A percentile compares a stretch with the other conserved stretches of the same genome.
These are phyloP conservation scores for Perca fluviatilis DNA, from an alignment of 2,113 vertebrate species.

Conservation along the genomic window DNA sequence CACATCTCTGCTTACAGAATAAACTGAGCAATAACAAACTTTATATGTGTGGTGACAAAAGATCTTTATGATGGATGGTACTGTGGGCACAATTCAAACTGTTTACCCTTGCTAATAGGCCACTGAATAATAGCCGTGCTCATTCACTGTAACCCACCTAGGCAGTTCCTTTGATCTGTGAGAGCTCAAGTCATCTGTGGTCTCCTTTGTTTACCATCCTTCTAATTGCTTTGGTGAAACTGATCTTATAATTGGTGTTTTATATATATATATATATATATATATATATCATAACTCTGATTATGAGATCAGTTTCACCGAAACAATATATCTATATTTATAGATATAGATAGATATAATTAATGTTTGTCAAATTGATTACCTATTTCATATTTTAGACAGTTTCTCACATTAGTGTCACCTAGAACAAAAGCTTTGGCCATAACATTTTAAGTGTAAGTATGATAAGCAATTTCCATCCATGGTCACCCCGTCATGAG, in stretches of 20 bases:
- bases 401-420: neutral
- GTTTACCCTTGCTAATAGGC: constrained; percentile 45
- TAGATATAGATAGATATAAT: too few species aligned
- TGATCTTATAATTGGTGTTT: constrained; percentile 55
- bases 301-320: too few species aligned
- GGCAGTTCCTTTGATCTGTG: constrained; percentile 55
- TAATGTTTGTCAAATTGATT: constrained; percentile 13
- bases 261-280: too few species aligned
- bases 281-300: too few species aligned
- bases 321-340: too few species aligned
- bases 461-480: neutral
- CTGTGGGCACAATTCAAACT: neutral
- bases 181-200: constrained; percentile 32
- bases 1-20: constrained; percentile 1
- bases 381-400: neutral
- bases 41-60: constrained; percentile 25
- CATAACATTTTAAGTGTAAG: neutral
- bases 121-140: constrained; percentile 34
- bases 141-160: constrained; percentile 51
- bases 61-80: neutral
- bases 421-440: neutral
- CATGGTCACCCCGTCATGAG: neutral
- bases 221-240: constrained; percentile 65
- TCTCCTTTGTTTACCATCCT: constrained; percentile 62
- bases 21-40: constrained; percentile 7